Percentiles rank a stretch among this genome's conserved stretches.
Conservation (phyloP, 2,797 vertebrate species). For the Liasis olivaceus region DNA sequence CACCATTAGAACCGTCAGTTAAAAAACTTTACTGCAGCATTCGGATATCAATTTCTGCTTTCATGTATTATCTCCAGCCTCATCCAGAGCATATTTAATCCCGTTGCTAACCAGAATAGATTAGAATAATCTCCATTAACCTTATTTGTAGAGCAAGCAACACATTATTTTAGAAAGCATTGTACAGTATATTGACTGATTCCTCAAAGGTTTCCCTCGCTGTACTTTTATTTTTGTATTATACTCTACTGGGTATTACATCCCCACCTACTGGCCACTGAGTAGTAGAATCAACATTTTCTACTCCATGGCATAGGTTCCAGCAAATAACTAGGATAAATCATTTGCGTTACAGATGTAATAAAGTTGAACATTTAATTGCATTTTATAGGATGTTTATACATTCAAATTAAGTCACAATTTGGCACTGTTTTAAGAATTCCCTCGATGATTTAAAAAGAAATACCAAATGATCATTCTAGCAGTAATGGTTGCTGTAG, state of each 20-base stretch:
- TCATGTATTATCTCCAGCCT: not conserved
- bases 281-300: not conserved
- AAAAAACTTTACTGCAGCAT: not conserved
- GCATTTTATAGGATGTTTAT: not conserved
- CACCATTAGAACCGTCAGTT: not conserved
- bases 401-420: not conserved
- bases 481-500: conserved; percentile 33
- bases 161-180: not conserved
- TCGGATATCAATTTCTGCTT: not conserved
- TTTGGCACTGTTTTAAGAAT: not conserved
- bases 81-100: not conserved
- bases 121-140: not conserved
- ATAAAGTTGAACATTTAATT: not conserved
- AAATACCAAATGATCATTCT: not conserved
- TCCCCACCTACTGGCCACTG: conserved; percentile 75
- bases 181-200: not conserved
- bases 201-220: rapidly evolving
- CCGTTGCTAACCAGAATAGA: not conserved
- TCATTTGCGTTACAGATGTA: not conserved
- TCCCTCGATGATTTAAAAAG: conserved; percentile 27
- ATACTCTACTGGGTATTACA: not conserved
- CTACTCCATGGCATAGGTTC: not conserved
- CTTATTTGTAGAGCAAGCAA: not conserved
- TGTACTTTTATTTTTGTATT: conserved; percentile 42
- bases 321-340: not conserved